These are phyloP conservation scores for Gallirallus australis DNA, from an alignment of 2,797 vertebrate species.

Conservation along the genomic window DNA sequence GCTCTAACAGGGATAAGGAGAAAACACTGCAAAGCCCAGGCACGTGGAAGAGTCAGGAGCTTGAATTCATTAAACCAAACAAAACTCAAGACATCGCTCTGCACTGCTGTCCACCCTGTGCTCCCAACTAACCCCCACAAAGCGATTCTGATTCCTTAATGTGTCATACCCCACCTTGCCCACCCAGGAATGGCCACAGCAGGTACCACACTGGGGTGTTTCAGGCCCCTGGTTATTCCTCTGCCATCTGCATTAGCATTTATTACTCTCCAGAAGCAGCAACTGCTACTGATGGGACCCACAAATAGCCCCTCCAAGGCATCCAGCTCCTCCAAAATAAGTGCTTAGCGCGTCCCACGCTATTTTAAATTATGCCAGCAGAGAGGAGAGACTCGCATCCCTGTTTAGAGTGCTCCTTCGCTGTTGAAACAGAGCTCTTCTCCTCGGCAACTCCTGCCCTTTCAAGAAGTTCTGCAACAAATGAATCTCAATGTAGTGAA, in stretches of 20 bases:
- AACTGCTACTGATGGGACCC: background rate
- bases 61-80: background rate
- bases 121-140: background rate
- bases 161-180: background rate
- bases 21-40: background rate
- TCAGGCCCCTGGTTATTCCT: background rate
- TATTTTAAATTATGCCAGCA: fast-evolving
- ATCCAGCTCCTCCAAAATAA: background rate
- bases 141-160: background rate
- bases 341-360: fast-evolving
- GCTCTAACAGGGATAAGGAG: background rate
- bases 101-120: background rate
- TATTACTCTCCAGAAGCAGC: background rate
- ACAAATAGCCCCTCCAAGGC: background rate
- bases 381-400: background rate
- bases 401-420: fast-evolving
- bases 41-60: background rate
- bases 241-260: background rate
- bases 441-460: background rate
- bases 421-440: background rate
- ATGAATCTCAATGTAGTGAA: background rate
- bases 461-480: background rate
- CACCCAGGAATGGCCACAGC: background rate
- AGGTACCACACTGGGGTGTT: background rate
- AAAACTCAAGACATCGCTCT: background rate